Evolutionary conservation across 1,140 invertebrate genomes (phyloP).

Genomic region (Drosophila pseudoobscura): DNA sequence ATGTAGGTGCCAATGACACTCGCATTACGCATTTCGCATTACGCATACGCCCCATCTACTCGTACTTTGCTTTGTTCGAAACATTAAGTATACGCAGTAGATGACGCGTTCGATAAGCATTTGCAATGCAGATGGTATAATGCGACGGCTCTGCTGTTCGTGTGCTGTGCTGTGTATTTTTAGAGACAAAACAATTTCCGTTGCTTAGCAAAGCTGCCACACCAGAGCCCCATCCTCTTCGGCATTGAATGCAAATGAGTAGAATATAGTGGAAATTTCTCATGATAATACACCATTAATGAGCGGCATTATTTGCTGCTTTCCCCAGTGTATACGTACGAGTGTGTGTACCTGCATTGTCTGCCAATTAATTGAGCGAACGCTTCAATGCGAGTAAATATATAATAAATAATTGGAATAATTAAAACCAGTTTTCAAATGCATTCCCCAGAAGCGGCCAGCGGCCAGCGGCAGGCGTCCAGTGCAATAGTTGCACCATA

Average conservation of each 20-base stretch:
- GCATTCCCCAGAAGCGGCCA: conserved; percentile 5
- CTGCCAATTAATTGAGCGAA: conserved; percentile 47
- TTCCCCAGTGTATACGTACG: not conserved
- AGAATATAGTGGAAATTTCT: conserved; percentile 19
- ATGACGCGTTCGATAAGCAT: conserved; percentile 25
- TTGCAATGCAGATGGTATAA: conserved; percentile 27
- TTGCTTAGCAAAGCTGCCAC: conserved; percentile 38
- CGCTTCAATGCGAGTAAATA: conserved; percentile 38
- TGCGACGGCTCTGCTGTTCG: too few relatives aligned
- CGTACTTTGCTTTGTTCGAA: not conserved
- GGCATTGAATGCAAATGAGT: conserved; percentile 54
- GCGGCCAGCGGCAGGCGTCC: not conserved
- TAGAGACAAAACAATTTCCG: conserved; percentile 37
- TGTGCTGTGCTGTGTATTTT: conserved; percentile 21
- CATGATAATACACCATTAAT: conserved; percentile 52
- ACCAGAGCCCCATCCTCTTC: not conserved
- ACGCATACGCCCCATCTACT: too few relatives aligned
- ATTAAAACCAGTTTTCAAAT: conserved; percentile 43
- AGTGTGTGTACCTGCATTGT: conserved; percentile 14
- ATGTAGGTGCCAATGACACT: conserved; percentile 18
- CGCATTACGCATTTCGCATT: conserved; percentile 17
- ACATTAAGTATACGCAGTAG: conserved; percentile 37
- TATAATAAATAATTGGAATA: conserved; percentile 33
- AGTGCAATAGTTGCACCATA: not conserved
- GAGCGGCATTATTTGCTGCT: conserved; percentile 35